Evolutionary conservation across 2,888 invertebrate genomes (phyloP), one percentile per base, ranked within the genome.

Genomic region (Clepsis dumicolana): DNA sequence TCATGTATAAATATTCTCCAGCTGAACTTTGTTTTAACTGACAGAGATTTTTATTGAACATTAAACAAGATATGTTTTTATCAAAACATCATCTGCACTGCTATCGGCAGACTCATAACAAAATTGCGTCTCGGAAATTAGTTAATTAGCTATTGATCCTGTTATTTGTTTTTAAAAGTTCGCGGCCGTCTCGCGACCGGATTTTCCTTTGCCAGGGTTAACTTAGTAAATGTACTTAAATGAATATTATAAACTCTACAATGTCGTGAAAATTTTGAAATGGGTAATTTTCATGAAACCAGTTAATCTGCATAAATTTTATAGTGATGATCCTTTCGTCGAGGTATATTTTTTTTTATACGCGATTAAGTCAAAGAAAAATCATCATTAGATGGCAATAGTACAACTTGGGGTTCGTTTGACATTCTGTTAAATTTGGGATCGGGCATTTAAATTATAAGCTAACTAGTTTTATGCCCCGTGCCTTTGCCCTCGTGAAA

Each of bases 141-240:
- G 48, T 56, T 61, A 61, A 25, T 61, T 54, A 60, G 65, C 53
- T 54, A 66, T 61, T 66, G 66, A 61, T 54, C 60, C n/a, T 25
- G 66, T 61, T 61, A 44, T 53, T 61, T 66, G 54, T 44, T 66
- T 66, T 66, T 24, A 54, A 66, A 61, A 62, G 54, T 62, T 66
- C 1, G 10, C 21, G 48, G 16, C 29, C 44, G 4, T 14, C 54
- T 29, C 29, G 21, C 0, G 32, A n/a, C 16, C 27, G n/a, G 25
- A 66, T 61, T 66, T 66, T 66, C 35, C 27, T 54, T 54, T 18
- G 24, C 12, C 25, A 48, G 56, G 16, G 32, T 57, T 35, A 24
- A 24, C 16, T 29, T 21, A 21, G 27, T 27, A 1, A 64, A 32
- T 14, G 16, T 14, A n/a, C n/a, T n/a, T n/a, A 18, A 56, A 50